A percentile compares a stretch with the other conserved stretches of the same genome.
Conservation (phyloP, 2,888 invertebrate species). For the Ashinkailepas kermadecensis region DNA sequence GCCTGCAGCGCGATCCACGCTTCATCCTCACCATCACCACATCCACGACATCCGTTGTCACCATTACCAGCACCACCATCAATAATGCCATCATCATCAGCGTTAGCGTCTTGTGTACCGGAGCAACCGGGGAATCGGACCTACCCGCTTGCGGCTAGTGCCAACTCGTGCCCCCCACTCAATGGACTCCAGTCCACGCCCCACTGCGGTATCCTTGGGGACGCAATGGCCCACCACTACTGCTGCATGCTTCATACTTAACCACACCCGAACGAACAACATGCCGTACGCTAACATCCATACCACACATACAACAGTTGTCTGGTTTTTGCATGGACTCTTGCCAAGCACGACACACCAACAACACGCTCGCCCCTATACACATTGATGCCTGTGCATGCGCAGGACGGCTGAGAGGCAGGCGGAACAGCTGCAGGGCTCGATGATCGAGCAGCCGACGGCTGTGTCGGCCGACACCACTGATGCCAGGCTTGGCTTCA, state of each 20-base stretch:
- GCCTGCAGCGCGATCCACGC: not conserved
- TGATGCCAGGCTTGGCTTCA: not conserved
- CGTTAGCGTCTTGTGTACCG: not conserved
- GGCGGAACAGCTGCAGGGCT: slow-evolving; percentile 1
- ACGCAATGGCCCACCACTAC: no score
- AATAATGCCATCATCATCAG: slow-evolving; percentile 5
- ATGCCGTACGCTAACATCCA: no score
- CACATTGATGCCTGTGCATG: not conserved
- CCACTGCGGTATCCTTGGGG: no score
- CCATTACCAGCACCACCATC: slow-evolving; percentile 4
- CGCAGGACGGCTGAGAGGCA: not conserved
- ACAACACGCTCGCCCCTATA: not conserved
- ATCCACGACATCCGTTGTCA: not conserved
- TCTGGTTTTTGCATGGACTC: not conserved
- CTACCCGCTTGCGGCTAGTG: not conserved
- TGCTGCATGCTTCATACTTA: no score
- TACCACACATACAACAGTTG: no score
- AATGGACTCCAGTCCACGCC: no score
- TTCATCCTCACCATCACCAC: not conserved
- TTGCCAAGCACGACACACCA: not conserved
- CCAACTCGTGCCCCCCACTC: no score
- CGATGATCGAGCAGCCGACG: not conserved
- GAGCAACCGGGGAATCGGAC: no score
- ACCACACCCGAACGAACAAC: no score
- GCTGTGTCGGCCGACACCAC: not conserved